These are phyloP conservation scores for Ectemnius lituratus DNA, from an alignment of 2,888 invertebrate genomes.

Conservation along the genomic window DNA sequence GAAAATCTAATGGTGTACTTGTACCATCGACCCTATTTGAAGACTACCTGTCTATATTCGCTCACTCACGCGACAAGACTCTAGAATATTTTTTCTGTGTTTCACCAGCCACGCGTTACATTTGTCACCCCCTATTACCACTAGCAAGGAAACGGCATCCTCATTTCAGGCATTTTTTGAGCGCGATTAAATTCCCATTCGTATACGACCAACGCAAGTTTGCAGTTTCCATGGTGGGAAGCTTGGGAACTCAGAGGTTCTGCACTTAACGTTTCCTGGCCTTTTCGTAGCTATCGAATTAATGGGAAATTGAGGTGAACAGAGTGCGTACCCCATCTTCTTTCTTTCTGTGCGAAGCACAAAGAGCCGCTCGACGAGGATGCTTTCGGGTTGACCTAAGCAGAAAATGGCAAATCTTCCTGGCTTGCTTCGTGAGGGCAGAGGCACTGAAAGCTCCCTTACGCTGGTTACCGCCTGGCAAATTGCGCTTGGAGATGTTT, in stretches of 20 bases:
- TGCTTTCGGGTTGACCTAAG: slow-evolving; percentile 67
- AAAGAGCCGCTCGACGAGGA: slow-evolving; percentile 44
- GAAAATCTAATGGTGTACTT: too few species aligned
- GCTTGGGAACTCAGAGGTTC: too few species aligned
- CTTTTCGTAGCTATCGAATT: slow-evolving; percentile 26
- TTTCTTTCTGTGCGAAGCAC: slow-evolving; percentile 24
- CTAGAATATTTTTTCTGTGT: too few species aligned
- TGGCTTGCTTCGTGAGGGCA: slow-evolving; percentile 32
- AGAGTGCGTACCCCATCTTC: slow-evolving; percentile 24
- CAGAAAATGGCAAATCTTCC: slow-evolving; percentile 68
- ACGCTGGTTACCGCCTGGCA: slow-evolving; percentile 55
- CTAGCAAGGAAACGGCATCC: too few species aligned
- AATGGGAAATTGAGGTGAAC: slow-evolving; percentile 50
- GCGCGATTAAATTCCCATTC: too few species aligned
- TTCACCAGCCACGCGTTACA: too few species aligned
- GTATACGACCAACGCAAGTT: too few species aligned
- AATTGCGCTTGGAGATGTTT: slow-evolving; percentile 62
- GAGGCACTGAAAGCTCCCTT: slow-evolving; percentile 37
- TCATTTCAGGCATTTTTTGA: too few species aligned
- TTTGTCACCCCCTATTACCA: too few species aligned
- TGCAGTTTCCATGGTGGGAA: too few species aligned
- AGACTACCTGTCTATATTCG: slow-evolving; percentile 37
- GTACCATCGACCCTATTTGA: slow-evolving; percentile 30
- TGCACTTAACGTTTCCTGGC: too few species aligned
- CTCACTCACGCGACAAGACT: too few species aligned